phyloP scores from a whole-genome alignment of 2,113 vertebrate species.

The Scytalopus superciliaris region DNA sequence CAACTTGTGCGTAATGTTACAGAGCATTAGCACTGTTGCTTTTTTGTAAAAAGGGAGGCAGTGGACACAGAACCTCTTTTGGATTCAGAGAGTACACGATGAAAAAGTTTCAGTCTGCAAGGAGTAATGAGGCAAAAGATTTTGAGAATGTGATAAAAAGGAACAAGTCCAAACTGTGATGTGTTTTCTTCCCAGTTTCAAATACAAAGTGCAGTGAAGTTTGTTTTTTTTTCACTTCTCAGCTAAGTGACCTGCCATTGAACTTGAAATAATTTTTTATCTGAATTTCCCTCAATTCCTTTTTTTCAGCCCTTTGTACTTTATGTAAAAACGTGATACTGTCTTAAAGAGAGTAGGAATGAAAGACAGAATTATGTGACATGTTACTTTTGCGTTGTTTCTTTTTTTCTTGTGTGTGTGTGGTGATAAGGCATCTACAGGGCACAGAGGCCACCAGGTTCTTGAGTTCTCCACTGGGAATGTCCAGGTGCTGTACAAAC shows the following conservation, averaged over 20 bases:
- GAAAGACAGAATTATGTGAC: not conserved
- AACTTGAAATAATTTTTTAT: not conserved
- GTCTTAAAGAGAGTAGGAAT: not conserved
- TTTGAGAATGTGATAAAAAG: not conserved
- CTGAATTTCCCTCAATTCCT: not conserved
- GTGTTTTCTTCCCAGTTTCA: not conserved
- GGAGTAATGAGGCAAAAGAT: not conserved
- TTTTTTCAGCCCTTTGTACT: not conserved
- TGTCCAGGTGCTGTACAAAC: not conserved
- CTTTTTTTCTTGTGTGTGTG: not conserved
- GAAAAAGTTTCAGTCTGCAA: not conserved
- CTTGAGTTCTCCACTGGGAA: fast-evolving
- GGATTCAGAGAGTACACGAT: fast-evolving
- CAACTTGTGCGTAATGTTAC: not conserved
- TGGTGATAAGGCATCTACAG: not conserved
- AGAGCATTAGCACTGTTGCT: not conserved
- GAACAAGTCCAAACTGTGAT: not conserved
- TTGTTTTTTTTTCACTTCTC: not conserved
- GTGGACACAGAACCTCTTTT: not conserved
- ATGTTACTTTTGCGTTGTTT: not conserved
- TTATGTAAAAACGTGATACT: not conserved
- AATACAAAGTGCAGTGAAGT: not conserved
- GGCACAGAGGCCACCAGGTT: not conserved
- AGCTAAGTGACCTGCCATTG: not conserved
- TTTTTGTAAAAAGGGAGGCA: not conserved